Percentiles rank a stretch among this genome's conserved stretches.
These are phyloP conservation scores for Molanna angustata DNA, from an alignment of 2,888 invertebrate species.

Conservation along the genomic window DNA sequence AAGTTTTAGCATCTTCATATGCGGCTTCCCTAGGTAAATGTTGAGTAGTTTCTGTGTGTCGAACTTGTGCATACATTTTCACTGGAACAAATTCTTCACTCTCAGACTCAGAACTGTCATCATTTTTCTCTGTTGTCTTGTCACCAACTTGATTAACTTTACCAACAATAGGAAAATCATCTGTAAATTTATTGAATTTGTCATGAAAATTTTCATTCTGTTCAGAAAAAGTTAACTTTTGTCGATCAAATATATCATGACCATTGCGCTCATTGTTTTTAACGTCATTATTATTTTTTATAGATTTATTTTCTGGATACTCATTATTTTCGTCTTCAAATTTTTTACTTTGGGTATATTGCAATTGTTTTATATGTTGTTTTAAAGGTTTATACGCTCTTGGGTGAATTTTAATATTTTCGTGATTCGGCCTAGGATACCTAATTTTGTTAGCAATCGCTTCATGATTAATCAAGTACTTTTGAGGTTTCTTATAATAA, in stretches of 20 bases:
- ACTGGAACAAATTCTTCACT: slow-evolving; percentile 59
- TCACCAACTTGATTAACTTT: too few relatives aligned
- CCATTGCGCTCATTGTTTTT: slow-evolving; percentile 46
- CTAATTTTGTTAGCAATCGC: slow-evolving; percentile 45
- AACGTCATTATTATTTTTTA: slow-evolving; percentile 36
- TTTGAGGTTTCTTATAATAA: slow-evolving; percentile 42
- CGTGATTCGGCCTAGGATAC: slow-evolving; percentile 48
- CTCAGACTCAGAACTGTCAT: too few relatives aligned
- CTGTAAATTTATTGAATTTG: slow-evolving; percentile 45
- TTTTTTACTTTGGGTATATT: slow-evolving; percentile 47
- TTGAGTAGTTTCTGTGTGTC: slow-evolving; percentile 61
- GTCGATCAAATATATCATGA: slow-evolving; percentile 51
- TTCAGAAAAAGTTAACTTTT: slow-evolving; percentile 34
- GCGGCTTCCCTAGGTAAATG: slow-evolving; percentile 61
- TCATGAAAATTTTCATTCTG: slow-evolving; percentile 39
- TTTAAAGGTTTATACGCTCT: slow-evolving; percentile 48
- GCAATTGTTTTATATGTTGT: slow-evolving; percentile 44
- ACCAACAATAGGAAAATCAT: too few relatives aligned
- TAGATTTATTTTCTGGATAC: slow-evolving; percentile 45
- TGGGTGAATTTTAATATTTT: slow-evolving; percentile 48
- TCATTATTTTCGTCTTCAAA: slow-evolving; percentile 51
- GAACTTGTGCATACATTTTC: slow-evolving; percentile 65
- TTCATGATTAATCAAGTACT: slow-evolving; percentile 39
- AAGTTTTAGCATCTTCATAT: slow-evolving; percentile 53
- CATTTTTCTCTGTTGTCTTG: too few relatives aligned